These are phyloP conservation scores for Threskiornis aethiopicus DNA, from an alignment of 2,797 vertebrate species.

Conservation along the genomic window DNA sequence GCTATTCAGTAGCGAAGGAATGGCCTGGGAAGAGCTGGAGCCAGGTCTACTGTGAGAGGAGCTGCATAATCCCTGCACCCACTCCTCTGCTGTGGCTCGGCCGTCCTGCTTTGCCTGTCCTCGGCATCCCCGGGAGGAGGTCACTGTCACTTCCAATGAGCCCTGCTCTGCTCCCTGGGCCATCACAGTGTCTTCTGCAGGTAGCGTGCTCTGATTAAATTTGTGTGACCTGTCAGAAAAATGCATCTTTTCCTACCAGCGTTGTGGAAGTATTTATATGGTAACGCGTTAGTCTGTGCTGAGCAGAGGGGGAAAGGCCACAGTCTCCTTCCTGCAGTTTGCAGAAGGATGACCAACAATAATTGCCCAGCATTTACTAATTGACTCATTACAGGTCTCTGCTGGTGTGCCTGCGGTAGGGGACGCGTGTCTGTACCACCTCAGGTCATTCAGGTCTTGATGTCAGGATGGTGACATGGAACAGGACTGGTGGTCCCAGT, in stretches of 20 bases:
- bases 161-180: neutral
- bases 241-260: neutral
- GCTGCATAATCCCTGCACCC: rapidly evolving
- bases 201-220: neutral
- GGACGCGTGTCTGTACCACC: rapidly evolving
- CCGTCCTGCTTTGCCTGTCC: neutral
- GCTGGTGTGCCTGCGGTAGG: neutral
- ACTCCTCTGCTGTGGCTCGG: rapidly evolving
- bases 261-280: neutral
- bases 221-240: neutral
- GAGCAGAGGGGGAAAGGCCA: neutral
- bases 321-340: neutral
- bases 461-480: neutral
- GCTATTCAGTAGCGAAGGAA: neutral
- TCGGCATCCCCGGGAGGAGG: neutral
- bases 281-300: neutral
- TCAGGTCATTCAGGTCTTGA: neutral
- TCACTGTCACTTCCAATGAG: neutral
- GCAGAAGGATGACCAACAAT: neutral
- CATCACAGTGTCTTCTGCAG: neutral
- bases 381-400: neutral
- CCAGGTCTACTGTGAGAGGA: neutral
- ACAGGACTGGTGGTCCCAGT: neutral
- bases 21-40: neutral
- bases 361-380: neutral